Percentiles rank a stretch among this genome's conserved stretches.
These are phyloP conservation scores for Himalopsyche phryganea DNA, from an alignment of 1,140 invertebrate species.

Conservation along the genomic window DNA sequence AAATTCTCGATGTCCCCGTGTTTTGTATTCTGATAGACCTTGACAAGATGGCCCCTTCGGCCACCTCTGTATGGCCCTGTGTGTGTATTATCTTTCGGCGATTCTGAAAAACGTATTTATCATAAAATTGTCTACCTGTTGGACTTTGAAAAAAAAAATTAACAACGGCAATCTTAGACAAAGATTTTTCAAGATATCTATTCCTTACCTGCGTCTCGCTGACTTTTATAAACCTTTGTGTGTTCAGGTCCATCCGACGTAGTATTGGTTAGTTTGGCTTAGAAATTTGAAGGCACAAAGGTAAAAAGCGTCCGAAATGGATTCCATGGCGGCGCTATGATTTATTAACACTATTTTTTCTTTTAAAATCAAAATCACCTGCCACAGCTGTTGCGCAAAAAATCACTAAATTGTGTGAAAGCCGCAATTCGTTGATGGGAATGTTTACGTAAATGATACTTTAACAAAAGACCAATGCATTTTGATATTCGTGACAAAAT, in stretches of 20 bases:
- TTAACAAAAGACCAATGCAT: too few relatives aligned
- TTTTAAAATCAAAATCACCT: constrained; percentile 18
- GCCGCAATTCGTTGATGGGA: too few relatives aligned
- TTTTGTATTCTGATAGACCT: too few relatives aligned
- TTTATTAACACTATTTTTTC: constrained; percentile 16
- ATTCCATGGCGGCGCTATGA: constrained; percentile 5
- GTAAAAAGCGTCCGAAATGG: constrained; percentile 10
- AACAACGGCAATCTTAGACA: constrained; percentile 4
- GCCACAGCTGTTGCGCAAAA: constrained; percentile 11
- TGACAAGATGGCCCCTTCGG: too few relatives aligned
- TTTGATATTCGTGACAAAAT: too few relatives aligned
- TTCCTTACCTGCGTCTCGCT: constrained; percentile 10
- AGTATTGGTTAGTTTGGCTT: background rate
- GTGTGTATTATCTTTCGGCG: constrained; percentile 15
- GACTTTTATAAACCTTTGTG: constrained; percentile 18
- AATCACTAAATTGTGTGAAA: constrained; percentile 3
- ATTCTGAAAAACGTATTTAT: constrained; percentile 26
- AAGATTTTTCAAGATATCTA: constrained; percentile 17
- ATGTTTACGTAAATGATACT: too few relatives aligned
- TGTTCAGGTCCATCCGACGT: constrained; percentile 2
- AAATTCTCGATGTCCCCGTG: too few relatives aligned
- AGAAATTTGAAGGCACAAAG: constrained; percentile 10
- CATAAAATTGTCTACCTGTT: constrained; percentile 28
- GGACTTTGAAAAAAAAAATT: constrained; percentile 7
- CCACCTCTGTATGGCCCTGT: too few relatives aligned